Base-by-base conservation (phyloP, 37 sponge, comb jelly and placozoan genomes). In the Amphimedon queenslandica region DNA sequence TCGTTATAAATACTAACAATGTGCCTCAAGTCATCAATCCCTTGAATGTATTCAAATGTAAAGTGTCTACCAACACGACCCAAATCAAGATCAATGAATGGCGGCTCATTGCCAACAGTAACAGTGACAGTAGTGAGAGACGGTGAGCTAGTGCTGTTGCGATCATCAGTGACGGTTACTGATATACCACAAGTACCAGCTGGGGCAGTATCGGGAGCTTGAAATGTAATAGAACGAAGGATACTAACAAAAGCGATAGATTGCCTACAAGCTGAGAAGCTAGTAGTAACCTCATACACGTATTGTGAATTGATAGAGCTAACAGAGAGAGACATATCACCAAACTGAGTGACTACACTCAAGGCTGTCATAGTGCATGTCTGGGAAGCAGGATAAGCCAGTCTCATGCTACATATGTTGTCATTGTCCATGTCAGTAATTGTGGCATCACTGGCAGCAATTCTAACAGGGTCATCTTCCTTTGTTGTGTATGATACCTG, bases 1-100 rank as follows among this genome's bases (percentile, higher is more conserved):
- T 66, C 76, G 76, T 90, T 81, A 37, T 77, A 76, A 16, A 84
- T 81, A 73, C 90, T 90, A 23, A 78, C 90, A 55, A 90, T 85
- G 66, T 90, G 78, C 4, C 73, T 61, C n/a, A 70, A 61, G 0
- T 28, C 53, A 5, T 84, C 89, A 16, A 79, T 25, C 29, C 71
- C 81, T 31, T 87, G 87, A 33, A 72, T 65, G 64, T 84, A 90
- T 3, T 76, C 75, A 0, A 69, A 77, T 30, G 81, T 74, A 57
- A 66, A 90, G 64, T 80, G 76, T 20, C 77, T 65, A 37, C 86
- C 90, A 16, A 43, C 13, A 3, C 66, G 69, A 29, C 90, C 90
- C 35, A 80, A 58, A 56, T 90, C 90, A 33, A 80, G 70, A 42
- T 90, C 90, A 51, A 84, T 63, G 29, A 73, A 77, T 31, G 90